Base-by-base conservation (phyloP, 2,888 invertebrate species). In the Oxytorus armatus region DNA sequence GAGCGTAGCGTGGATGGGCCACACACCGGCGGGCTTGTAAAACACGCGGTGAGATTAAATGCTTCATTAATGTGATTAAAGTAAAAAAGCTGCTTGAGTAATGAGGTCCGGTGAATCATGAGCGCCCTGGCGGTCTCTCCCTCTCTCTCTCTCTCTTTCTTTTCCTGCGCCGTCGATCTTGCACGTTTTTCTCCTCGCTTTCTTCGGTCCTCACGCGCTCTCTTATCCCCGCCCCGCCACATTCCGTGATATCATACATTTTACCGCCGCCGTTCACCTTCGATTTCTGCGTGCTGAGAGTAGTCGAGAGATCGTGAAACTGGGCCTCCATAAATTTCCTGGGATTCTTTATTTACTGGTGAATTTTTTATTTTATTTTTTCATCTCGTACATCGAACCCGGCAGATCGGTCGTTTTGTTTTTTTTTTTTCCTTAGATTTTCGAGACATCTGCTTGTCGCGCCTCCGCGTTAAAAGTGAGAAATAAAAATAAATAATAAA, bases 51-150 rank as follows among this genome's bases (percentile, higher is more conserved):
- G 90, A 90, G 91, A 91, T 91, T 91, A 91, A 92, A 91, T 90
- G 91, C 91, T 91, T 91, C 92, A 91, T 91, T 91, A 91, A 92
- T 91, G 91, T 91, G 91, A 91, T 92, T 91, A 91, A 91, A 91
- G 91, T 89, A 91, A 91, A 77, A 91, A 92, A 91, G 90, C 90
- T 89, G 90, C 84, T 85, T 90, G 91, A 91, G 89, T 91, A 92
- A 92, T 90, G 91, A 91, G 89, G 82, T 44, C 82, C 86, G 86
- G 86, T 91, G 90, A 91, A 91, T 91, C 91, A 91, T 89, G 87
- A 83, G 77, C 83, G 83, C 83, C 82, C 73, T 82, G 82, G 83
- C 84, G 79, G 83, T 84, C 85, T 66, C 76, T 74, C 81, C 75
- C 82, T 76, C 76, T 42, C 75, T 63, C 76, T n/a, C n/a, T n/a